Conservation (phyloP, 1,140 invertebrate species). For the Bradysia coprophila region DNA sequence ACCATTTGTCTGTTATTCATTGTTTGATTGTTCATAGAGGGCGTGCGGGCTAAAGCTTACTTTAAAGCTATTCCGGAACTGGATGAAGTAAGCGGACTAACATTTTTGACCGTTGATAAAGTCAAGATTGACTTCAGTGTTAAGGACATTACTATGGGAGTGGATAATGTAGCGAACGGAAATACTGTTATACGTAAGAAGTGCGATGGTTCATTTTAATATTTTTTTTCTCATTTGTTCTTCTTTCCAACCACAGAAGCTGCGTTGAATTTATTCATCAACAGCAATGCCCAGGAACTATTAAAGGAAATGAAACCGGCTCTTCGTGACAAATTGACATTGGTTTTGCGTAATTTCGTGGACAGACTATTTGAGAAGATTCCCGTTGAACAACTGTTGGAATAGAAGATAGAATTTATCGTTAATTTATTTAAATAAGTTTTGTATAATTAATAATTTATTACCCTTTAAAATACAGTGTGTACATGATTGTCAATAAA, state of each 20-base stretch:
- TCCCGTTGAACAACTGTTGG: constrained; percentile 55
- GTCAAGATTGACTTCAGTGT: constrained; percentile 67
- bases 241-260: constrained; percentile 37
- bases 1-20: no score
- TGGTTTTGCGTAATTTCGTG: constrained; percentile 52
- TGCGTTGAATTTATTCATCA: constrained; percentile 69
- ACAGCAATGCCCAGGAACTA: constrained; percentile 61
- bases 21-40: constrained; percentile 39
- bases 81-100: constrained; percentile 30
- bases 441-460: no score
- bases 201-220: background rate
- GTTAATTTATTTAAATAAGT: no score
- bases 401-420: constrained; percentile 5
- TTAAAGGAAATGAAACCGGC: constrained; percentile 74
- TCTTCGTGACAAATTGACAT: constrained; percentile 50
- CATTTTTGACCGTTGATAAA: constrained; percentile 46
- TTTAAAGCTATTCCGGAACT: constrained; percentile 43
- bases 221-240: constrained; percentile 2
- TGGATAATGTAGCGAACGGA: constrained; percentile 58
- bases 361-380: constrained; percentile 53
- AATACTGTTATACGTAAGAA: constrained; percentile 59
- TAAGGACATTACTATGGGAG: constrained; percentile 60
- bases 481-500: no score
- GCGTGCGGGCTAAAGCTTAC: constrained; percentile 65
- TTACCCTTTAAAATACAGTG: no score